These are phyloP conservation scores for Oncopeltus fasciatus DNA, from an alignment of 1,140 invertebrate species.

Conservation along the genomic window DNA sequence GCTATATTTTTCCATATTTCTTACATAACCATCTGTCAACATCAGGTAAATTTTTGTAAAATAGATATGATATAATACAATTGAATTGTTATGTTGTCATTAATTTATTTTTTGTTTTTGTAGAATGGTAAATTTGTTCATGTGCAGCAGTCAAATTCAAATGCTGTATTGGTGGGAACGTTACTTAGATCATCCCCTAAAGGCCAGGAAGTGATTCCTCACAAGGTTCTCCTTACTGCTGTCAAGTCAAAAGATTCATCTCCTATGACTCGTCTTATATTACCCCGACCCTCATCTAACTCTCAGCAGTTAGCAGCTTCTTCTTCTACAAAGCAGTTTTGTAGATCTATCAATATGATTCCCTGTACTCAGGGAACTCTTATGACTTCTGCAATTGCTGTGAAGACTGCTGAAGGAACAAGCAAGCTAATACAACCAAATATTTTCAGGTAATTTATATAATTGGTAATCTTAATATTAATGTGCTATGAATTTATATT, in stretches of 20 bases:
- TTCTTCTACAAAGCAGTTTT: neutral
- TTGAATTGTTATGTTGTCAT: too few species aligned
- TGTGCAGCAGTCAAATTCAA: neutral
- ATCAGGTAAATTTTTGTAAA: too few species aligned
- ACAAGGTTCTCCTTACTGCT: slow-evolving; percentile 8
- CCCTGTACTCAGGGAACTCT: neutral
- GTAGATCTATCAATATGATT: neutral
- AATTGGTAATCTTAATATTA: too few species aligned
- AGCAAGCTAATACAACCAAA: neutral
- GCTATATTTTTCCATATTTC: too few species aligned
- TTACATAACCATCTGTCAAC: too few species aligned
- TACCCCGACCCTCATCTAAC: neutral
- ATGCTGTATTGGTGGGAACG: slow-evolving; percentile 1
- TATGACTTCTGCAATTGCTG: neutral
- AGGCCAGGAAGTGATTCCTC: neutral
- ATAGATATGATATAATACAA: too few species aligned
- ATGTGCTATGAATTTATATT: too few species aligned
- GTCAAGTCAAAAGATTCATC: slow-evolving; percentile 1
- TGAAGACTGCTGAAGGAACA: neutral
- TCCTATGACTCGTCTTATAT: neutral
- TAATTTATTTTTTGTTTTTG: neutral
- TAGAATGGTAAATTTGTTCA: neutral
- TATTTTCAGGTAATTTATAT: slow-evolving; percentile 1
- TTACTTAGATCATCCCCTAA: neutral
- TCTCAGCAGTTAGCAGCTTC: neutral